Percentiles rank a stretch among this genome's conserved stretches.
These are phyloP conservation scores for Telenomus remus DNA, from an alignment of 1,140 invertebrate genomes.

Conservation along the genomic window DNA sequence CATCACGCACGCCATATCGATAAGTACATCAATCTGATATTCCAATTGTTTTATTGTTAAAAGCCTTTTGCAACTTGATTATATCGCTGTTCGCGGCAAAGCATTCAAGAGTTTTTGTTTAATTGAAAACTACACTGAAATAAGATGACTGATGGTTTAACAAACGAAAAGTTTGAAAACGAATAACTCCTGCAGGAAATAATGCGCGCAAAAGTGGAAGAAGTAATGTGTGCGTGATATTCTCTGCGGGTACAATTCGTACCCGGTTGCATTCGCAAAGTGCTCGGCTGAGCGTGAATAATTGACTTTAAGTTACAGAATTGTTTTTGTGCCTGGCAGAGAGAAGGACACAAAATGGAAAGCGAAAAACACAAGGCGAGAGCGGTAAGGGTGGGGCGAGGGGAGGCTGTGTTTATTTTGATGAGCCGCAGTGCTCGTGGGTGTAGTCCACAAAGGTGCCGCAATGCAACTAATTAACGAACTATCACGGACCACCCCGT, in stretches of 20 bases:
- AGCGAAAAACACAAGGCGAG: slow-evolving; percentile 6
- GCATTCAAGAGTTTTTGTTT: too few relatives aligned
- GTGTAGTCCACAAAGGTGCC: slow-evolving; percentile 44
- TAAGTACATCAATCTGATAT: too few relatives aligned
- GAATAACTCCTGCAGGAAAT: slow-evolving; percentile 26
- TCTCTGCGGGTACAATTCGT: slow-evolving; percentile 47
- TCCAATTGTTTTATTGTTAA: too few relatives aligned
- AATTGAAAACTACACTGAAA: too few relatives aligned
- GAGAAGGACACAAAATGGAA: slow-evolving; percentile 7
- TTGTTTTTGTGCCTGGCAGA: slow-evolving; percentile 37
- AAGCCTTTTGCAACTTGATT: too few relatives aligned
- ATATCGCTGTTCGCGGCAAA: too few relatives aligned
- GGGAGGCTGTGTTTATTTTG: slow-evolving; percentile 37
- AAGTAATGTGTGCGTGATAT: slow-evolving; percentile 46
- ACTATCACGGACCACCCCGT: slow-evolving; percentile 41
- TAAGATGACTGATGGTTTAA: too few relatives aligned
- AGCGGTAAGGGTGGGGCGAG: neutral
- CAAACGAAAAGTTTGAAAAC: too few relatives aligned
- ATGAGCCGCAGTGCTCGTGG: slow-evolving; percentile 36
- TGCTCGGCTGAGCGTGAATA: slow-evolving; percentile 45
- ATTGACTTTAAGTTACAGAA: slow-evolving; percentile 50
- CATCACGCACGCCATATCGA: neutral
- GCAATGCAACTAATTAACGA: slow-evolving; percentile 50
- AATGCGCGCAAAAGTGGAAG: slow-evolving; percentile 49
- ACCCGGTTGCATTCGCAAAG: slow-evolving; percentile 51